Percentiles rank a stretch among this genome's conserved stretches.
These are phyloP conservation scores for Sebastes diaconus DNA, from an alignment of 2,797 vertebrate species.

Conservation along the genomic window DNA sequence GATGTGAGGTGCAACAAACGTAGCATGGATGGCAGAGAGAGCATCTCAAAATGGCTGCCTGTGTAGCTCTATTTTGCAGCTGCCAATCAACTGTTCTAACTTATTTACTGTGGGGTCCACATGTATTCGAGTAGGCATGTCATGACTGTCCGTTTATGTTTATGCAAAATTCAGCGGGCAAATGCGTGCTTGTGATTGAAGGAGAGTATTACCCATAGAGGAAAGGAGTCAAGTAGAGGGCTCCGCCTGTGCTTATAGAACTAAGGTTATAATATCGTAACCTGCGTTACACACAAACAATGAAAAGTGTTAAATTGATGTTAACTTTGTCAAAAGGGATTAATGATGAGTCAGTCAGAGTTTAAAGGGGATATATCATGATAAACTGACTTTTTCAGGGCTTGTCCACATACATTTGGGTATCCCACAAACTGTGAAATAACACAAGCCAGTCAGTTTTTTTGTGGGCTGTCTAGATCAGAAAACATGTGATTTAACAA, in stretches of 20 bases:
- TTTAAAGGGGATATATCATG: neutral
- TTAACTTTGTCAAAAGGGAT: neutral
- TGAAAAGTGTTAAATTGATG: neutral
- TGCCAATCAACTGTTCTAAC: neutral
- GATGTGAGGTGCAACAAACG: neutral
- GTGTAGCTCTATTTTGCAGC: neutral
- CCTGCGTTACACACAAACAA: neutral
- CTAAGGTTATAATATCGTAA: too few relatives aligned
- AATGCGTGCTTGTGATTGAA: too few relatives aligned
- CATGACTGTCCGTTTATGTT: fast-evolving
- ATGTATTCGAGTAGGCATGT: too few relatives aligned
- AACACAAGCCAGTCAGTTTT: fast-evolving
- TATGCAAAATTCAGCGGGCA: too few relatives aligned
- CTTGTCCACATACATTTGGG: too few relatives aligned
- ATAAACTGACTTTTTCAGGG: neutral
- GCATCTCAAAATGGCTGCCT: neutral
- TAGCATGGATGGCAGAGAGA: neutral
- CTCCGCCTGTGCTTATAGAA: too few relatives aligned
- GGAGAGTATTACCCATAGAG: too few relatives aligned
- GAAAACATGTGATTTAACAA: neutral
- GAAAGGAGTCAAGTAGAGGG: too few relatives aligned
- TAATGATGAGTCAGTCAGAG: neutral
- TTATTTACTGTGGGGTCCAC: too few relatives aligned
- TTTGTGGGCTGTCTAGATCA: neutral
- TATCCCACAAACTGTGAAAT: too few relatives aligned